A percentile compares a stretch with the other conserved stretches of the same genome.
Conservation (phyloP, 2,797 vertebrate species). For the Accipiter superciliosus region DNA sequence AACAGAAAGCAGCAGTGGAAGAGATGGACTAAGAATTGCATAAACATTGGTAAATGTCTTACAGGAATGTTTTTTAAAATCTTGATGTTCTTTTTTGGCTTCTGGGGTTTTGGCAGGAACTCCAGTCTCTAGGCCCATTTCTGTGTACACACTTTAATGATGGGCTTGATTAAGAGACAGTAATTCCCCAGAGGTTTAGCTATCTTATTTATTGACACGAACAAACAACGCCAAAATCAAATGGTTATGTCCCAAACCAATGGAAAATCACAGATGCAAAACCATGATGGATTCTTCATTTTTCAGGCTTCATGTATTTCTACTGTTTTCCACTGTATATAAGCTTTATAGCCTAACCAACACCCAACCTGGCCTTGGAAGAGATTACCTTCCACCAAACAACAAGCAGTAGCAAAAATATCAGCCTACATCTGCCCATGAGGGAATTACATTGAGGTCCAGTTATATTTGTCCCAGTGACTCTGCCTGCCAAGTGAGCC, state of each 20-base stretch:
- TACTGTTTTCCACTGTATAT: not conserved
- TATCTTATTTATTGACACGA: slow-evolving; percentile 44
- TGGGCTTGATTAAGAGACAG: slow-evolving; percentile 65
- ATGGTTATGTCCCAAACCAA: not conserved
- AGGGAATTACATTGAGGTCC: slow-evolving; percentile 26
- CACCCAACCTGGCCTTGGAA: not conserved
- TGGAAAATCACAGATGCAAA: slow-evolving; percentile 29
- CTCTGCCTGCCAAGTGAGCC: slow-evolving; percentile 19
- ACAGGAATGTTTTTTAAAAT: slow-evolving; percentile 50
- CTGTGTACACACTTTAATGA: slow-evolving; percentile 57
- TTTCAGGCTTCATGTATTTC: not conserved
- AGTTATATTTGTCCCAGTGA: slow-evolving; percentile 43
- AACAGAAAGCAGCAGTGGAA: not conserved
- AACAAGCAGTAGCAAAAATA: not conserved
- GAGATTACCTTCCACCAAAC: not conserved
- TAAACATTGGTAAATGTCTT: slow-evolving; percentile 51
- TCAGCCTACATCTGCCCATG: not conserved
- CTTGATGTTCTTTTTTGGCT: slow-evolving; percentile 50
- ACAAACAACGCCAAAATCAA: slow-evolving; percentile 32
- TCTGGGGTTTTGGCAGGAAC: slow-evolving; percentile 64
- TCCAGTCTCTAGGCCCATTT: not conserved
- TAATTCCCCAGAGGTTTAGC: slow-evolving; percentile 34
- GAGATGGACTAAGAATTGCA: slow-evolving; percentile 16
- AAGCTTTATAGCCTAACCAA: not conserved
- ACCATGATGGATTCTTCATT: not conserved